Base-by-base conservation (phyloP, 2,113 vertebrate species). In the Pseudonaja textilis region DNA sequence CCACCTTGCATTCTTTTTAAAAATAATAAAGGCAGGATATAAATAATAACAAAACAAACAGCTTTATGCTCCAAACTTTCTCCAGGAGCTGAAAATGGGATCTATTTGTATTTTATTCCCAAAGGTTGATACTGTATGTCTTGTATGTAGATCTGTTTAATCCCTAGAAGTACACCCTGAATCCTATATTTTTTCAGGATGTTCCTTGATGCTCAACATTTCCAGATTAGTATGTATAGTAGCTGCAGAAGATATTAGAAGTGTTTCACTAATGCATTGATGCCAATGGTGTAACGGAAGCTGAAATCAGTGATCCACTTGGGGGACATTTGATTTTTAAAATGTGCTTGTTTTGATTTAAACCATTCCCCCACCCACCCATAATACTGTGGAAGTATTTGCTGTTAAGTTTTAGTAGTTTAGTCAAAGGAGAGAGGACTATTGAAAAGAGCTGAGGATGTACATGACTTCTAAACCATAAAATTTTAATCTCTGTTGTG, bases 51-150 rank as follows among this genome's bases (percentile, higher is more conserved):
- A 64, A 64, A 64, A 64, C 8, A 61, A 61, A 64, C 12, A 69
- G 69, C 5, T 81, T 20, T 74, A 34, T 18, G 14, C 5, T 18
- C 69, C 69, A 74, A 7, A 16, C 16, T 74, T 74, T 81, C 16
- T 81, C 69, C 34, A 39, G 69, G n/a, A 81, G 34, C n/a, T 81
- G 16, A 81, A 81, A 16, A 39, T 39, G 34, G n/a, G 16, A 81
- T 39, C n/a, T 39, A 4, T 39, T 81, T 81, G 69, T 39, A 81
- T 81, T 81, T 18, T 39, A 81, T 81, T 34, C 6, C 2, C 16
- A 81, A 39, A 59, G 42, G 34, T 11, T 95, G 81, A 95, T 91
- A 16, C 1, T 89, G 92, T 55, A n/a, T 57, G 89, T 39, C 45
- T 85, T 85, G 42, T 47, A 85, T 11, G 11, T 85, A 85, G 42